These are phyloP conservation scores for Pteria penguin DNA, from an alignment of 2,888 invertebrate species.

Conservation along the genomic window DNA sequence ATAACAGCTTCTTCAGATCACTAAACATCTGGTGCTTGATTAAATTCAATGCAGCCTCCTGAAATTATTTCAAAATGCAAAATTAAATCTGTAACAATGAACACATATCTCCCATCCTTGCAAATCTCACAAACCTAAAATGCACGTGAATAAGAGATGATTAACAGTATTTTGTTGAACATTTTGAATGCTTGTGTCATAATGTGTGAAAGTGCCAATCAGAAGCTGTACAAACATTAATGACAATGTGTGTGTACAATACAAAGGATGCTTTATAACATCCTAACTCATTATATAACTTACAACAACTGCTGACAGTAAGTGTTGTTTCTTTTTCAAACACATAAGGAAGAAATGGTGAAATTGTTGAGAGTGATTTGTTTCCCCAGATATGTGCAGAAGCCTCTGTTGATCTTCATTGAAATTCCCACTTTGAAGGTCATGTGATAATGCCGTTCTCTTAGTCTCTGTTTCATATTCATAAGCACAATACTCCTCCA, in stretches of 20 bases:
- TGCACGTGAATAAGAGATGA: too few relatives aligned
- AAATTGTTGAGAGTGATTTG: constrained; percentile 61
- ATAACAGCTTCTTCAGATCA: constrained; percentile 62
- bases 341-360: constrained; percentile 64
- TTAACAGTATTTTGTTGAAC: too few relatives aligned
- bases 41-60: constrained; percentile 71
- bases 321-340: constrained; percentile 65
- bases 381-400: constrained; percentile 54
- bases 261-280: too few relatives aligned
- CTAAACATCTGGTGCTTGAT: constrained; percentile 68
- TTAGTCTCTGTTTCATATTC: constrained; percentile 57
- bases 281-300: constrained; percentile 30
- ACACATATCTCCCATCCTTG: background rate
- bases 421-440: constrained; percentile 50
- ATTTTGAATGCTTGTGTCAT: too few relatives aligned
- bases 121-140: too few relatives aligned
- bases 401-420: constrained; percentile 60
- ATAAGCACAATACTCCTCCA: constrained; percentile 66
- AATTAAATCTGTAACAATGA: background rate
- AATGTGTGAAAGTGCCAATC: too few relatives aligned
- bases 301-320: constrained; percentile 72
- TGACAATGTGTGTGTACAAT: too few relatives aligned
- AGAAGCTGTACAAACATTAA: too few relatives aligned
- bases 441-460: constrained; percentile 44
- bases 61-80: constrained; percentile 17